Percentiles rank a stretch among this genome's conserved stretches.
Conservation (phyloP, 2,797 vertebrate species). For the Cossypha polioptera region DNA sequence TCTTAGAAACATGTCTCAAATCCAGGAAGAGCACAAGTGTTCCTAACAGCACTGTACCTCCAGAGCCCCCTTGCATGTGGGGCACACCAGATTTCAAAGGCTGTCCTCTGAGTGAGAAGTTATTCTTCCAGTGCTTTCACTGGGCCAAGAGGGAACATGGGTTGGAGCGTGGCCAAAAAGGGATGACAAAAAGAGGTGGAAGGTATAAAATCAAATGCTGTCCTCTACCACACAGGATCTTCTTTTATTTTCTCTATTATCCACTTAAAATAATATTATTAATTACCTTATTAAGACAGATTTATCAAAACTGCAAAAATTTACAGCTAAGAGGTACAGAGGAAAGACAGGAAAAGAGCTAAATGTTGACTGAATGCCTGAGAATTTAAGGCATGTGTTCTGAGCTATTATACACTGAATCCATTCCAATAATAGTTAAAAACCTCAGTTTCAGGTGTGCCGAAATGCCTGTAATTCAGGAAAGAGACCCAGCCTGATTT, state of each 20-base stretch:
- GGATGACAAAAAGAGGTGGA: background rate
- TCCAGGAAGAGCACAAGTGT: background rate
- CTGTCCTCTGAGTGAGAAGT: background rate
- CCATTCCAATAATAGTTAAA: background rate
- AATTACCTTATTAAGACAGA: background rate
- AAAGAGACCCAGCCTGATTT: background rate
- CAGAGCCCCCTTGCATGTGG: background rate
- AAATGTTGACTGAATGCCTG: background rate
- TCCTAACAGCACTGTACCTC: background rate
- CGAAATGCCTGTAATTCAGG: background rate
- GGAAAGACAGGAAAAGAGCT: background rate
- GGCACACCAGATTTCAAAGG: background rate
- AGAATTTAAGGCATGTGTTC: background rate
- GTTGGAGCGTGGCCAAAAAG: background rate
- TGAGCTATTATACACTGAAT: background rate
- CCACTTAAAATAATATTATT: background rate
- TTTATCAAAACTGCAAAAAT: background rate
- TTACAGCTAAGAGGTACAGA: background rate
- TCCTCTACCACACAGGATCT: background rate
- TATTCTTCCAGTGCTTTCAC: background rate
- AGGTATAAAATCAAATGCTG: background rate
- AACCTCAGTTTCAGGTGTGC: background rate
- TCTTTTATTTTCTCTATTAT: background rate
- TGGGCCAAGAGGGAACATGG: background rate
- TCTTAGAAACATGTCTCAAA: background rate